Evolutionary conservation across 2,113 vertebrate species (phyloP).

Genomic region (Podiceps cristatus): DNA sequence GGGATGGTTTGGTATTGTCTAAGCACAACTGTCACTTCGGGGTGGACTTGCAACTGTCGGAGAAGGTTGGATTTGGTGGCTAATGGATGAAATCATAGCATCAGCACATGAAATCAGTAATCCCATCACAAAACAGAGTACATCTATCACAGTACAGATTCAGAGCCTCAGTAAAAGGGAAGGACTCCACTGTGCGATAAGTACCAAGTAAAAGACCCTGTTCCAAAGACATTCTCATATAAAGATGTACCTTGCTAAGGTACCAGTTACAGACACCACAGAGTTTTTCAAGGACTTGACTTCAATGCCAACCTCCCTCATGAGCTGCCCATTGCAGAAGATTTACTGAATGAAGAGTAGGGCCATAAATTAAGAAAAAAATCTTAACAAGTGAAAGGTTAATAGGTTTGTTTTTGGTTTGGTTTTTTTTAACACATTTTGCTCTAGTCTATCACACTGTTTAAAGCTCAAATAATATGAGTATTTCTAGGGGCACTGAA

Average conservation of each 20-base stretch:
- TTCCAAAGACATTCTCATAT: not conserved
- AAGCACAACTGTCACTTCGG: not conserved
- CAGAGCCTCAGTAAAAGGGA: not conserved
- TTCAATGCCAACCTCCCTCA: not conserved
- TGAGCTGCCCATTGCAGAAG: not conserved
- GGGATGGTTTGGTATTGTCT: not conserved
- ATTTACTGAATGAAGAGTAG: not conserved
- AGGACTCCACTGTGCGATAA: accelerated
- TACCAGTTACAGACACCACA: not conserved
- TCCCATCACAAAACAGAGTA: not conserved
- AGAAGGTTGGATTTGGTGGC: not conserved
- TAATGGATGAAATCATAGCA: not conserved
- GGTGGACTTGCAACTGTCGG: not conserved
- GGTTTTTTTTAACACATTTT: not conserved
- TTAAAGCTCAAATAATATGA: not conserved
- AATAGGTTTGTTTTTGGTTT: no score
- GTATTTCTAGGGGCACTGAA: not conserved
- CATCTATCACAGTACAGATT: not conserved
- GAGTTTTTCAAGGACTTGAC: not conserved
- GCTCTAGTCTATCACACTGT: not conserved
- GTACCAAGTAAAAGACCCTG: not conserved
- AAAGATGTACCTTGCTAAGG: not conserved
- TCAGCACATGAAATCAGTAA: not conserved
- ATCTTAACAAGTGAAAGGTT: not conserved
- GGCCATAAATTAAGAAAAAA: not conserved